Conservation (phyloP, 2,888 invertebrate genomes). For the Clivina fossor region DNA sequence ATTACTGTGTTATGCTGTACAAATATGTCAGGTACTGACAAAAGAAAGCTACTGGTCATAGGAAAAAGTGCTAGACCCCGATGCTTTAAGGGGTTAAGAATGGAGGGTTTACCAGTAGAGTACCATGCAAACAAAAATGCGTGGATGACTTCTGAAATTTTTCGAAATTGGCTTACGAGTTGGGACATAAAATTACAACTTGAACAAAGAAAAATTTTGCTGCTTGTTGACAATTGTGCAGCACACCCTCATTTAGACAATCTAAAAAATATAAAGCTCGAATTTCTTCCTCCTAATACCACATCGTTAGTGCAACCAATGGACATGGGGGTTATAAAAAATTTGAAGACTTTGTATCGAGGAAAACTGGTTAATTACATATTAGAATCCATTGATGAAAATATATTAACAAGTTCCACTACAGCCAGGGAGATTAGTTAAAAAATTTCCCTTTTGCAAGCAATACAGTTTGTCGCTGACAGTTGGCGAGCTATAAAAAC, state of each 20-base stretch:
- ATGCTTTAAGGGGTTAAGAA: slow-evolving; percentile 33
- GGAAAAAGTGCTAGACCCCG: slow-evolving; percentile 38
- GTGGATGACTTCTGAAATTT: slow-evolving; percentile 32
- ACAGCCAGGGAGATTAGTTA: slow-evolving; percentile 27
- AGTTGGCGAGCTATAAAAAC: slow-evolving; percentile 35
- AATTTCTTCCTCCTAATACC: slow-evolving; percentile 35
- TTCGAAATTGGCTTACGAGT: slow-evolving; percentile 22
- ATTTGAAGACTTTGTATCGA: slow-evolving; percentile 34
- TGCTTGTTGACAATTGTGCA: slow-evolving; percentile 36
- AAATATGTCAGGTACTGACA: slow-evolving; percentile 41
- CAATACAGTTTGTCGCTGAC: slow-evolving; percentile 35
- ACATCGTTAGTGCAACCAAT: slow-evolving; percentile 34
- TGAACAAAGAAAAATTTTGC: slow-evolving; percentile 36
- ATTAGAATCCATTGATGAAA: slow-evolving; percentile 34
- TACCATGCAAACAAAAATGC: slow-evolving; percentile 36
- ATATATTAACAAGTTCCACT: slow-evolving; percentile 14
- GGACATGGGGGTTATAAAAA: slow-evolving; percentile 34
- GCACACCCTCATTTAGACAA: slow-evolving; percentile 33
- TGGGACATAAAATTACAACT: slow-evolving; percentile 36
- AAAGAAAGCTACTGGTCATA: slow-evolving; percentile 39
- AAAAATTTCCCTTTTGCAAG: slow-evolving; percentile 20
- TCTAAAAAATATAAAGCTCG: slow-evolving; percentile 36
- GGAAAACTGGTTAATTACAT: slow-evolving; percentile 37
- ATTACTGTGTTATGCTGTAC: slow-evolving; percentile 39
- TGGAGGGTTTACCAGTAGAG: slow-evolving; percentile 28